Percentiles rank a stretch among this genome's conserved stretches.
Evolutionary conservation across 2,113 vertebrate genomes (phyloP).

Genomic region (Poecilia latipinna): DNA sequence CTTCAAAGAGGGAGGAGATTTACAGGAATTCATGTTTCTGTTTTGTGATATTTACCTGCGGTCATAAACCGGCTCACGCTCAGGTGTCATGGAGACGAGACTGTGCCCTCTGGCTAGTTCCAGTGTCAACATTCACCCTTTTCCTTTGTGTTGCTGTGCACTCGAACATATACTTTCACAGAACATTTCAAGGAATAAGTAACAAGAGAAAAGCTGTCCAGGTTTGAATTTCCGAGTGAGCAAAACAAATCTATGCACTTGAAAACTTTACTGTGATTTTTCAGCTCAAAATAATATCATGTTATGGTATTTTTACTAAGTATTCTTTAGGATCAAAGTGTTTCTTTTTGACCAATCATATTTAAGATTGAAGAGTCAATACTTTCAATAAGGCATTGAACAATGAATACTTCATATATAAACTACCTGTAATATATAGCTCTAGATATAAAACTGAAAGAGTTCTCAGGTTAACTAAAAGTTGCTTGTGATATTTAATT

Average conservation of each 20-base stretch:
- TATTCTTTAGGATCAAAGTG: too few relatives aligned
- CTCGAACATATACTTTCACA: background rate
- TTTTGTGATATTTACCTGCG: constrained; percentile 6
- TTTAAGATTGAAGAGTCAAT: too few relatives aligned
- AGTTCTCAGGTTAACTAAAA: too few relatives aligned
- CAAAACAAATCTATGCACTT: background rate
- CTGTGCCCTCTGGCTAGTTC: background rate
- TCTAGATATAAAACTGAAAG: too few relatives aligned
- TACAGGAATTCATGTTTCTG: background rate
- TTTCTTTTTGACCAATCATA: too few relatives aligned
- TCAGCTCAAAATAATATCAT: background rate
- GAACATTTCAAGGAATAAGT: background rate
- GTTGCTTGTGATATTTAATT: too few relatives aligned
- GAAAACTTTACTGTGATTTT: background rate
- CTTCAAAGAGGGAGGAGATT: background rate
- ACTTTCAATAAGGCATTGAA: too few relatives aligned
- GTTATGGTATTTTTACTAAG: too few relatives aligned
- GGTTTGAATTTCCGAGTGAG: background rate
- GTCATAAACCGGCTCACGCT: background rate
- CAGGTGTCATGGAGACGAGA: constrained; percentile 1
- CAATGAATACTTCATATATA: too few relatives aligned
- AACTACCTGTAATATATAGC: too few relatives aligned
- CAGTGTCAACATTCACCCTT: constrained; percentile 14
- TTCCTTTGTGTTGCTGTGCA: background rate
- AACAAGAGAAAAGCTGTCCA: background rate